Evolutionary conservation across 2,888 invertebrate species (phyloP).

Genomic region (Diplazon laetatorius): DNA sequence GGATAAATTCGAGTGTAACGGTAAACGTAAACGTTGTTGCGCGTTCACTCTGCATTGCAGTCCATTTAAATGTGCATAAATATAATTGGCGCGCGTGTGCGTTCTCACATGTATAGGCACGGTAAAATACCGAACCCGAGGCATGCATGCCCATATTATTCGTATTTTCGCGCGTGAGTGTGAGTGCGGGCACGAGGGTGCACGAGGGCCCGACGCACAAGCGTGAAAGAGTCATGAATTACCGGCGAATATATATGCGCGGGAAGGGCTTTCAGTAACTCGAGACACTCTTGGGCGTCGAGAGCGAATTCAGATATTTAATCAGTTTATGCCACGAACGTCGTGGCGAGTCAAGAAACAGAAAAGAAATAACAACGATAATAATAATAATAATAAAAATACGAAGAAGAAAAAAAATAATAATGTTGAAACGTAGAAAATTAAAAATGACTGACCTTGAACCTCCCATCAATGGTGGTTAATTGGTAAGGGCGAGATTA

Average conservation of each 20-base stretch:
- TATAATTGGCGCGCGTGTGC: background rate
- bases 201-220: background rate
- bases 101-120: no score
- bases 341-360: background rate
- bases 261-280: constrained; percentile 34
- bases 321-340: constrained; percentile 12
- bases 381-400: background rate
- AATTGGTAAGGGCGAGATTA: background rate
- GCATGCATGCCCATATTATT: background rate
- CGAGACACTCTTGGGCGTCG: constrained; percentile 46
- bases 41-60: constrained; percentile 40
- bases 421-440: background rate
- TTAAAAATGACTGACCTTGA: no score
- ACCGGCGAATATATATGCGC: constrained; percentile 32
- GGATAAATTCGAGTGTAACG: constrained; percentile 46
- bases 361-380: background rate
- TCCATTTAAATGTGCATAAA: constrained; percentile 7
- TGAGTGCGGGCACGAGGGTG: constrained; percentile 22
- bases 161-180: background rate
- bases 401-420: background rate
- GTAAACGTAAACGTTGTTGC: constrained; percentile 58
- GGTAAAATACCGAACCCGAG: background rate
- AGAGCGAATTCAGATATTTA: constrained; percentile 49
- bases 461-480: background rate
- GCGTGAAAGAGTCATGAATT: constrained; percentile 43